Base-by-base conservation (phyloP, 2,797 vertebrate species). In the Periophthalmus magnuspinnatus region DNA sequence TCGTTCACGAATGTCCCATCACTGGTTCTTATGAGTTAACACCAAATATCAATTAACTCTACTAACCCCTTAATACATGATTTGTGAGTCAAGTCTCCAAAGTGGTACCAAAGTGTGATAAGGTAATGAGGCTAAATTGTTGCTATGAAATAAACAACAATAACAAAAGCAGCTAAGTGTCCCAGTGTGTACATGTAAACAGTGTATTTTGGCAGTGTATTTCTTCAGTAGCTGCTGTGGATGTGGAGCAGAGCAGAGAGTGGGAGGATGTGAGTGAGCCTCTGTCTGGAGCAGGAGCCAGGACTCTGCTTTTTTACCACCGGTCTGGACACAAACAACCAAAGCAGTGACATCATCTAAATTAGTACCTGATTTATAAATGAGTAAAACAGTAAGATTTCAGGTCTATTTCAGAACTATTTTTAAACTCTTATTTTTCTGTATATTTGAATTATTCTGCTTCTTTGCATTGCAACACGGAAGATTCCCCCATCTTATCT, bases 261-360 rank as follows among this genome's bases (percentile, higher is more conserved):
- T 91, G 89, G 90, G 89, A 89, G 90, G 86, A 81, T 88, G 76
- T 86, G 82, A 87, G 78, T 86, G 83, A 87, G 83, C 76, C 79
- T 60, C 74, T 88, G 87, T 89, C 88, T 90, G 80, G 85, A 88
- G 67, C 70, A 74, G 87, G 70, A 86, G 85, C 89, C 83, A 77
- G 81, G 85, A 86, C 85, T 81, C 65, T 72, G 67, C 73, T 76
- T 68, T 55, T n/a, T 75, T n/a, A 76, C 75, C n/a, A 67, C 50
- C 71, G 34, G 80, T 71, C 71, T 76, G 47, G 72, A 62, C 48
- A 57, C 57, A 36, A 75, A 73, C 38, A 71, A 70, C n/a, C 1
- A 41, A 21, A 4, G 28, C 33, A 0, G 32, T 36, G 32, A 54
- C 5, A 50, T 47, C 7, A 22, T 66, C 48, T 54, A 19, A 60